phyloP scores from a whole-genome alignment of 2,888 invertebrate species.

The Zootermopsis nevadensis region DNA sequence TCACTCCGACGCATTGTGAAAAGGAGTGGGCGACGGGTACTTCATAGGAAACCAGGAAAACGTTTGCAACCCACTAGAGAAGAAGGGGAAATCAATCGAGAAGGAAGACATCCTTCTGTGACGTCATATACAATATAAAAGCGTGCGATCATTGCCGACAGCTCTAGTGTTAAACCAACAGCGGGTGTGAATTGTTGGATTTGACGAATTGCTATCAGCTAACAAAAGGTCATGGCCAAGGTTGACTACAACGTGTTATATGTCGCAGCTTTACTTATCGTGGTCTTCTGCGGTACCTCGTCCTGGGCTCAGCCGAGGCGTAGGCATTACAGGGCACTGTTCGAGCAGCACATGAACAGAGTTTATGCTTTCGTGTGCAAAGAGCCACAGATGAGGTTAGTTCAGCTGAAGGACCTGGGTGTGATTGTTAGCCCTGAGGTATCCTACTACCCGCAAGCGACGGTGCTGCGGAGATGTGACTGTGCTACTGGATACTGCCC shows the following conservation, averaged over 20 bases:
- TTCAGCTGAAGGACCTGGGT: background rate
- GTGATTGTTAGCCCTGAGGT: background rate
- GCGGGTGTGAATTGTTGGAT: background rate
- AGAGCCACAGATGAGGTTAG: background rate
- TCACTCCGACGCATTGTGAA: background rate
- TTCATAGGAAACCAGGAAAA: background rate
- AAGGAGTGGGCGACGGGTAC: background rate
- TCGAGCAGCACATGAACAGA: background rate
- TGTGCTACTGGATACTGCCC: constrained; percentile 6
- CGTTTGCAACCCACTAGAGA: background rate
- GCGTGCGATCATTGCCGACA: background rate
- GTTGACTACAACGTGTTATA: background rate
- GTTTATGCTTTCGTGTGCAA: background rate
- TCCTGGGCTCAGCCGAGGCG: background rate
- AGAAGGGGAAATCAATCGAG: background rate
- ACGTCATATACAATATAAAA: background rate
- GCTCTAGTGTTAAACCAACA: background rate
- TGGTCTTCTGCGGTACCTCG: background rate
- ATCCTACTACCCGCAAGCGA: background rate
- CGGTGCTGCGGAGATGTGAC: constrained; percentile 22
- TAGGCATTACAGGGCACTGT: background rate
- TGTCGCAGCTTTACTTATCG: background rate
- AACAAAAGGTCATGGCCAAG: background rate
- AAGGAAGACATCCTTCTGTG: background rate
- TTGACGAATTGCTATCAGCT: too few relatives aligned